A percentile compares a stretch with the other conserved stretches of the same genome.
Evolutionary conservation across 2,888 invertebrate genomes (phyloP).

Genomic region (Carpatolechia fugitivella): DNA sequence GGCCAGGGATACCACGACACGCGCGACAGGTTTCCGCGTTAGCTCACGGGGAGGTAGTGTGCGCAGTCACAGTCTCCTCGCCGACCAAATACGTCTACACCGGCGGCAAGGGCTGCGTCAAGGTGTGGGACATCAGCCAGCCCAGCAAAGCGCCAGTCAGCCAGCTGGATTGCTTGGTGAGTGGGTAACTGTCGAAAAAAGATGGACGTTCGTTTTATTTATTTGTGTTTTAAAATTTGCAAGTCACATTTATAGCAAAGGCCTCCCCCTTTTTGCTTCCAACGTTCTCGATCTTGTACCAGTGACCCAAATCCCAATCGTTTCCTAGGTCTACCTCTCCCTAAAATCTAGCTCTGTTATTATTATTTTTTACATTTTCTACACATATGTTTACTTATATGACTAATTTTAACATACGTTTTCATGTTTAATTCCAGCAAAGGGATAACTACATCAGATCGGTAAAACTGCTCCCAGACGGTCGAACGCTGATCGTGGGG

Average conservation of each 20-base stretch:
- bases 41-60: slow-evolving; percentile 97
- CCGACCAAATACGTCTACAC: slow-evolving; percentile 96
- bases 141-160: slow-evolving; percentile 93
- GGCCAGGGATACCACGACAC: slow-evolving; percentile 95
- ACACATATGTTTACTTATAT: background rate
- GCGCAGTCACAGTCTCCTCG: slow-evolving; percentile 97
- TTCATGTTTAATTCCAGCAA: slow-evolving; percentile 79
- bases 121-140: slow-evolving; percentile 98
- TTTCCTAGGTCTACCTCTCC: too few relatives aligned
- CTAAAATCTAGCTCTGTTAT: too few relatives aligned
- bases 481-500: slow-evolving; percentile 95
- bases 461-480: slow-evolving; percentile 95
- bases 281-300: too few relatives aligned
- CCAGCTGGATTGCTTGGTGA: slow-evolving; percentile 93
- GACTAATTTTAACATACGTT: background rate
- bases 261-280: too few relatives aligned
- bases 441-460: slow-evolving; percentile 97
- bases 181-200: slow-evolving; percentile 74
- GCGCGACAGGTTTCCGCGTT: slow-evolving; percentile 95
- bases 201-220: background rate
- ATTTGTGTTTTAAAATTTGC: background rate
- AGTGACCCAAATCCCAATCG: too few relatives aligned
- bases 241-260: too few relatives aligned
- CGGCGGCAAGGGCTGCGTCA: slow-evolving; percentile 97
- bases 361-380: too few relatives aligned